Evolutionary conservation across 1,140 invertebrate species (phyloP).

Genomic region (Diuraphis noxia): DNA sequence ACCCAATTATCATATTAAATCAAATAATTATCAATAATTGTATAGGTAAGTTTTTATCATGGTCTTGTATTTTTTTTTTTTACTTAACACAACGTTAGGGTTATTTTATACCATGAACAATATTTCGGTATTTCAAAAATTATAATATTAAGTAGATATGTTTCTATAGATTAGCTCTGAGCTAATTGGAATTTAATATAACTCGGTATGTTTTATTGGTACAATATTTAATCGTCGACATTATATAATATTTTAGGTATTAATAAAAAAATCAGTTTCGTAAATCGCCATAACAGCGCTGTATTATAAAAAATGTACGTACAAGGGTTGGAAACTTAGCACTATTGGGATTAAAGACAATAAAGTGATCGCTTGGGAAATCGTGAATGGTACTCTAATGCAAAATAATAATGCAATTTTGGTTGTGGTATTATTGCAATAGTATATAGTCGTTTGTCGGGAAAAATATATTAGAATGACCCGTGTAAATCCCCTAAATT

Average conservation of each 20-base stretch:
- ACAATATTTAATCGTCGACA: neutral
- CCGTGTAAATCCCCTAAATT: neutral
- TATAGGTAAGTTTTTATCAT: neutral
- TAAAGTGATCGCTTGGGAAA: conserved; percentile 47
- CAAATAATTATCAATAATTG: neutral
- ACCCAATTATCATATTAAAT: neutral
- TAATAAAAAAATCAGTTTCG: conserved; percentile 4
- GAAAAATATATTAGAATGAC: conserved; percentile 12
- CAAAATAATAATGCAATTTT: conserved; percentile 35
- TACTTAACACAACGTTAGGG: neutral
- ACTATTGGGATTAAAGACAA: conserved; percentile 2
- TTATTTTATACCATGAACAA: neutral
- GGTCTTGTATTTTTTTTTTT: fast-evolving
- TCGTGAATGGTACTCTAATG: neutral
- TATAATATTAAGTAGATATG: neutral
- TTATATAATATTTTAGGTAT: neutral
- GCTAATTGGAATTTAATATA: neutral
- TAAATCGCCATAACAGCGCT: neutral
- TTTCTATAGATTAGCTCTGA: neutral
- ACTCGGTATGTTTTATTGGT: neutral
- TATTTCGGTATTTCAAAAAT: neutral
- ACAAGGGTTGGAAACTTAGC: neutral
- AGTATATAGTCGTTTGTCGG: neutral
- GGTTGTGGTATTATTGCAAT: conserved; percentile 5
- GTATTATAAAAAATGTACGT: neutral